phyloP scores from a whole-genome alignment of 1,140 invertebrate genomes.

The Scylla paramamosain region DNA sequence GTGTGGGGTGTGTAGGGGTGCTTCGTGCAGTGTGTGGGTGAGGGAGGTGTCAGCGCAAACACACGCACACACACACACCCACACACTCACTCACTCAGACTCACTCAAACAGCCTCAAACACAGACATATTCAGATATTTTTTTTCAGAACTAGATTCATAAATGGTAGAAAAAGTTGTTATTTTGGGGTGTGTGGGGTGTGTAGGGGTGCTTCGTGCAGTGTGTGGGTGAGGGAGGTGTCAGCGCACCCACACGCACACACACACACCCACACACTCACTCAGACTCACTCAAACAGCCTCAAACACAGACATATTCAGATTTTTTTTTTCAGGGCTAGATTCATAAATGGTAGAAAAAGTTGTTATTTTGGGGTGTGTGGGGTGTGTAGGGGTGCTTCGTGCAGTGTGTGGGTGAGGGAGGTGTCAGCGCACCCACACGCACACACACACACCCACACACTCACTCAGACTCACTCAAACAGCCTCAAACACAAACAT shows the following conservation, averaged over 20 bases:
- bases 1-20: slow-evolving; percentile 85
- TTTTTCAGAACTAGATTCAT: neutral
- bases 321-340: no score
- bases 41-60: neutral
- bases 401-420: slow-evolving; percentile 76
- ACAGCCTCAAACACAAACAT: neutral
- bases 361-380: slow-evolving; percentile 89
- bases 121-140: neutral
- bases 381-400: slow-evolving; percentile 84
- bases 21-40: slow-evolving; percentile 76
- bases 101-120: neutral
- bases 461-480: neutral
- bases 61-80: neutral
- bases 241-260: neutral
- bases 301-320: no score
- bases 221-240: slow-evolving; percentile 14
- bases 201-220: slow-evolving; percentile 78
- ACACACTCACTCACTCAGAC: neutral
- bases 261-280: slow-evolving; percentile 31
- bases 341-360: slow-evolving; percentile 82
- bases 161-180: no score
- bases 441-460: neutral
- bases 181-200: no score
- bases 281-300: neutral
- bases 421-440: neutral